Conservation (phyloP, 2,113 vertebrate genomes). For the Myodes glareolus region DNA sequence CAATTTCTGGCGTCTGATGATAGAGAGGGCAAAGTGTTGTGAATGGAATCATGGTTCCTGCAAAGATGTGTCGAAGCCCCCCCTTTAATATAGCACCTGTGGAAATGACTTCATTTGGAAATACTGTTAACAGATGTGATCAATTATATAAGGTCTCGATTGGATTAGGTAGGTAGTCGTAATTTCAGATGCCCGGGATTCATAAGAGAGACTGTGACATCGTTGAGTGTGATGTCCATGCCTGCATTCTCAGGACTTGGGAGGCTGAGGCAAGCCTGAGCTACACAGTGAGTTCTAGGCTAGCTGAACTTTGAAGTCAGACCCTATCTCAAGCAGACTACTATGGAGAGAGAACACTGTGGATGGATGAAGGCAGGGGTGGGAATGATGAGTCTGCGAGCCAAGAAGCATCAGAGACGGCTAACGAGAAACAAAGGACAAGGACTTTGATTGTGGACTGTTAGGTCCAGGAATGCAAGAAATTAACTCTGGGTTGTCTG, state of each 20-base stretch:
- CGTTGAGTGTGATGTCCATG: neutral
- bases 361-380: neutral
- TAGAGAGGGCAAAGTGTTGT: neutral
- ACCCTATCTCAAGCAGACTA: neutral
- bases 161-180: neutral
- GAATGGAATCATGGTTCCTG: neutral
- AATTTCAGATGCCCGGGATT: neutral
- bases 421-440: neutral
- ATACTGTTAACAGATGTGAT: neutral
- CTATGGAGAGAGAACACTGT: neutral
- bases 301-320: neutral
- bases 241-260: neutral
- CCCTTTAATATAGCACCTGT: neutral
- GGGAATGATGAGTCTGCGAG: neutral
- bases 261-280: neutral
- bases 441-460: neutral
- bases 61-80: neutral
- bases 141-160: neutral
- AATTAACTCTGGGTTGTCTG: neutral
- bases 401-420: neutral
- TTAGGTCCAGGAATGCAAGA: neutral
- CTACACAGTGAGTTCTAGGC: neutral
- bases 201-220: neutral
- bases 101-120: constrained; percentile 13
- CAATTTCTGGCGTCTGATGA: neutral